Base-by-base conservation (phyloP, 2,113 vertebrate species). In the Sander vitreus region DNA sequence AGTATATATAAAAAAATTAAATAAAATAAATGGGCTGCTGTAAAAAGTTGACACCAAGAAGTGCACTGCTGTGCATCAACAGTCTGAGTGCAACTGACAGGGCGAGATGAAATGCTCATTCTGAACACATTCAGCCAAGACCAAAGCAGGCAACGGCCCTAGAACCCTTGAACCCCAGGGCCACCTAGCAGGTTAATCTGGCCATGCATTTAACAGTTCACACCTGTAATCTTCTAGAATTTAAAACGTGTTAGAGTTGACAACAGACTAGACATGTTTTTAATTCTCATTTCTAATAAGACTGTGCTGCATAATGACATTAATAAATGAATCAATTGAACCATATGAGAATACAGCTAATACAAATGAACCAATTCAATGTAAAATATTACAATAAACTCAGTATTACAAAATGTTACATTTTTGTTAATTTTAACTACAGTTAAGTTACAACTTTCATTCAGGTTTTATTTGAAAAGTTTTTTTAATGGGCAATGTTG, bases 21-120 rank as follows among this genome's bases (percentile, higher is more conserved):
- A 54, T 69, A 10, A 45, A 79, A 64, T 65, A 65, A 73, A 73
- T 10, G 15, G 60, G 64, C 39, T 73, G 50, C n/a, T 54, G 6
- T 51, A 21, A 63, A 48, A 53, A 43, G 21, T 15, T 45, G 68
- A 73, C 78, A 58, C 27, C 8, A n/a, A 48, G 58, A 79, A n/a
- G 57, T 63, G 51, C 33, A 45, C 23, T 13, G 23, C 13, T 51
- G 55, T 62, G 68, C 58, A 64, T 79, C 58, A 71, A 18, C 58
- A 45, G 57, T 30, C 55, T 45, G 76, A 63, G 67, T 9, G 51
- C 39, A 33, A 19, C 36, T 10, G 27, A 25, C 45, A 60, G 21
- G 21, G 16, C 19, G 6, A 39, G 58, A 79, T 45, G 58, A 69
- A 70, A 53, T 64, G 58, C 62, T 62, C 30, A 21, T 62, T 53